phyloP scores from a whole-genome alignment of 2,888 invertebrate species.

The Calameuta pallipes region DNA sequence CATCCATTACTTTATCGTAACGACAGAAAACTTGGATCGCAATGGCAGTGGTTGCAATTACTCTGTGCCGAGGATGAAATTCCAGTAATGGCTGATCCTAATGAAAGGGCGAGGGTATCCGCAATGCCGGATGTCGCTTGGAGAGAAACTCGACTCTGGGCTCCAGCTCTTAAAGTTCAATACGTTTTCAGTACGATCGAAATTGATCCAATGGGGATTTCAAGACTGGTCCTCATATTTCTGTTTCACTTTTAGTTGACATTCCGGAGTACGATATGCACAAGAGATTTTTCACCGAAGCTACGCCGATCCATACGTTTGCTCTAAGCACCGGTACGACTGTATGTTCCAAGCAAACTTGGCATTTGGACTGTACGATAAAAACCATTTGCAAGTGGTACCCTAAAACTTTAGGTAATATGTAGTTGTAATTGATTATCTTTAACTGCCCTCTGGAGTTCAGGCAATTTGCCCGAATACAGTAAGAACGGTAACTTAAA shows the following conservation, averaged over 20 bases:
- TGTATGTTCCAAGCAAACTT: slow-evolving; percentile 35
- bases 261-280: slow-evolving; percentile 39
- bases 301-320: slow-evolving; percentile 39
- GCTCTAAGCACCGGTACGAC: slow-evolving; percentile 35
- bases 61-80: slow-evolving; percentile 36
- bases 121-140: slow-evolving; percentile 38
- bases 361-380: slow-evolving; percentile 41
- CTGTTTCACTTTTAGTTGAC: slow-evolving; percentile 31
- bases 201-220: no score
- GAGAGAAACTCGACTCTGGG: slow-evolving; percentile 30
- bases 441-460: no score
- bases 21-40: slow-evolving; percentile 33
- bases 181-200: slow-evolving; percentile 33
- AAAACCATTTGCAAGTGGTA: slow-evolving; percentile 40
- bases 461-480: no score
- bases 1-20: neutral
- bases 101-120: slow-evolving; percentile 10
- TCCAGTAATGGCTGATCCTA: slow-evolving; percentile 13
- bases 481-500: no score
- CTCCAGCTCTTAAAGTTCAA: slow-evolving; percentile 41
- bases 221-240: no score
- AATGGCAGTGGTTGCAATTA: slow-evolving; percentile 45
- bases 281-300: slow-evolving; percentile 34
- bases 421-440: no score
- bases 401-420: slow-evolving; percentile 35